Base-by-base conservation (phyloP, 1,140 invertebrate species). In the Macrocentrus cingulum region DNA sequence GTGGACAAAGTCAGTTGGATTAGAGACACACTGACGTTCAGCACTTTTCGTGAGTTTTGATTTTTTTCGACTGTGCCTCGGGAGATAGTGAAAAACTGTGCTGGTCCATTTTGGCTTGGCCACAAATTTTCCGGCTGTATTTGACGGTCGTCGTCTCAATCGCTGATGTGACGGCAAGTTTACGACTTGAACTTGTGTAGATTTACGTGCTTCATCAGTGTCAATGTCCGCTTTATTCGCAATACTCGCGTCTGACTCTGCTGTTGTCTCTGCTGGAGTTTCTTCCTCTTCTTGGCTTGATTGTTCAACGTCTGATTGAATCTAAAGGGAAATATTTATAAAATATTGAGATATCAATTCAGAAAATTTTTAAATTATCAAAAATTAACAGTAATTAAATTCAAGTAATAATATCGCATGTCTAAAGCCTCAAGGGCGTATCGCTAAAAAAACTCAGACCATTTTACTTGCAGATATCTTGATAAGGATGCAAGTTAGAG, bases 1-100 rank as follows among this genome's bases (percentile, higher is more conserved):
- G 44, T 78, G 74, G 3, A 76, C 74, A 11, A 78, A 78, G 51
- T 78, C 73, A 3, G 67, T 68, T n/a, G 76, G 76, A 6, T 55
- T 46, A 0, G 76, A 78, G 15, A 78, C 46, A 50, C 13, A 50
- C 73, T 1, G 56, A 66, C 15, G 70, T 7, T 3, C 8, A 41
- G 57, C 60, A 23, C 49, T 68, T 59, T 62, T 36, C 19, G 36
- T 16, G 13, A n/a, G 7, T 56, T 62, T 16, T 62, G 68, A 2
- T 37, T 44, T 0, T 46, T 46, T 6, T 54, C 66, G 15, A 50
- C 53, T 2, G 29, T 34, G 32, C n/a, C 50, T 67, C 0, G 75
- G 75, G 0, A 72, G 69, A 20, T 74, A 72, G 39, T 72, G 68
- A 4, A 77, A 34, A 7, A 77, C 66, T 44, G 66, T 71, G 37